A percentile compares a stretch with the other conserved stretches of the same genome.
Conservation (phyloP, 1,140 invertebrate species). For the Rhyzopertha dominica region DNA sequence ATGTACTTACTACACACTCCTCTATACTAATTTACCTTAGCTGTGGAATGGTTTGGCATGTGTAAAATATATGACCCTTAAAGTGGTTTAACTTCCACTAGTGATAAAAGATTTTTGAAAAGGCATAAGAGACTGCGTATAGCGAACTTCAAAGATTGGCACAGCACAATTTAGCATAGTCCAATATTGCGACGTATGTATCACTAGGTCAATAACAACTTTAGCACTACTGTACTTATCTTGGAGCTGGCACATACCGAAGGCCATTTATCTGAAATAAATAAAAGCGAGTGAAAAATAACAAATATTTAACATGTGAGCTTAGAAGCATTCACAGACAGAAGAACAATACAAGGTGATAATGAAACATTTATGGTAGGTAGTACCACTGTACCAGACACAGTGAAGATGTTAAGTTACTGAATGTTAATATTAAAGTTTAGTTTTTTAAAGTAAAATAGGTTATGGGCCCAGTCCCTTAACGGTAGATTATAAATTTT, state of each 20-base stretch:
- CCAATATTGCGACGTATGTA: conserved; percentile 40
- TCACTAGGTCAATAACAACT: conserved; percentile 26
- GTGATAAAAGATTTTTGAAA: no score
- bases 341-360: not conserved
- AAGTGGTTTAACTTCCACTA: no score
- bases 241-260: conserved; percentile 60
- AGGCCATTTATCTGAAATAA: conserved; percentile 67
- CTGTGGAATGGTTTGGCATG: no score
- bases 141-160: no score
- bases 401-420: conserved; percentile 3
- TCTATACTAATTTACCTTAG: no score
- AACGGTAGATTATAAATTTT: no score
- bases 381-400: conserved; percentile 3
- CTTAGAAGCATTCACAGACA: conserved; percentile 3
- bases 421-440: conserved; percentile 7
- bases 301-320: conserved; percentile 11
- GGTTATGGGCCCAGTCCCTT: no score
- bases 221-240: conserved; percentile 30
- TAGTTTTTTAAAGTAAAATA: no score
- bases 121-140: no score
- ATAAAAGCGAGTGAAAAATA: not conserved
- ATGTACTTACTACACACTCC: no score
- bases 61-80: no score
- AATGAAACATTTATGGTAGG: conserved; percentile 2
- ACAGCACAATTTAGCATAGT: conserved; percentile 34